A percentile compares a stretch with the other conserved stretches of the same genome.
Evolutionary conservation across 2,113 vertebrate genomes (phyloP).

Genomic region (Psittacara wagleri): DNA sequence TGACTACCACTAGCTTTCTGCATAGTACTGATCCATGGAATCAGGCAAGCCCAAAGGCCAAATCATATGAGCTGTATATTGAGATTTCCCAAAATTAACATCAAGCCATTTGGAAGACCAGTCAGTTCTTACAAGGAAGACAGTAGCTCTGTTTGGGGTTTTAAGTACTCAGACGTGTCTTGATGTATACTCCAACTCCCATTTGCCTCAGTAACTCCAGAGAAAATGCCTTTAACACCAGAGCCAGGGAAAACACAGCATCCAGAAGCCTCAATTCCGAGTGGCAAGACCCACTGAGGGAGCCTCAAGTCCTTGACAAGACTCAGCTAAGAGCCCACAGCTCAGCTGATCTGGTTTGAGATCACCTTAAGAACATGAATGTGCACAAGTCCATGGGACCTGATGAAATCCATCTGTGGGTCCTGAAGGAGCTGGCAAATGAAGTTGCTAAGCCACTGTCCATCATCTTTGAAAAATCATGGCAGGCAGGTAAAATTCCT

Average conservation of each 20-base stretch:
- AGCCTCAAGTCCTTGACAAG: not conserved
- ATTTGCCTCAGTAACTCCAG: not conserved
- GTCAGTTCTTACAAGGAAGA: not conserved
- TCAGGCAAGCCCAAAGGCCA: not conserved
- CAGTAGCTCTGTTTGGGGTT: not conserved
- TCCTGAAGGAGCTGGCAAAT: not conserved
- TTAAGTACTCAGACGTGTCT: not conserved
- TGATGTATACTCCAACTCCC: not conserved
- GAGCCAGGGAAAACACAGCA: not conserved
- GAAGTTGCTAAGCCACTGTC: not conserved
- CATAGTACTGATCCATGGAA: not conserved
- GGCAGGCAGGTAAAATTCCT: not conserved
- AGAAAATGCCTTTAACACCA: not conserved
- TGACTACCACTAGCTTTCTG: not conserved
- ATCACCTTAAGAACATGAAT: not conserved
- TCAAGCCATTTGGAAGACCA: not conserved
- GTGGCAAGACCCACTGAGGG: not conserved
- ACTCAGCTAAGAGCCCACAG: not conserved
- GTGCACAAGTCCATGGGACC: not conserved
- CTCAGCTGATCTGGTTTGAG: not conserved
- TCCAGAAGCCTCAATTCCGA: not conserved
- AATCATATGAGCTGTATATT: not conserved
- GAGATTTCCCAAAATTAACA: not conserved
- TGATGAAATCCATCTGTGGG: not conserved
- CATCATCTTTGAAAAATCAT: not conserved